Percentiles rank a stretch among this genome's conserved stretches.
These are phyloP conservation scores for Myiagra hebetior DNA, from an alignment of 2,113 vertebrate genomes.

Conservation along the genomic window DNA sequence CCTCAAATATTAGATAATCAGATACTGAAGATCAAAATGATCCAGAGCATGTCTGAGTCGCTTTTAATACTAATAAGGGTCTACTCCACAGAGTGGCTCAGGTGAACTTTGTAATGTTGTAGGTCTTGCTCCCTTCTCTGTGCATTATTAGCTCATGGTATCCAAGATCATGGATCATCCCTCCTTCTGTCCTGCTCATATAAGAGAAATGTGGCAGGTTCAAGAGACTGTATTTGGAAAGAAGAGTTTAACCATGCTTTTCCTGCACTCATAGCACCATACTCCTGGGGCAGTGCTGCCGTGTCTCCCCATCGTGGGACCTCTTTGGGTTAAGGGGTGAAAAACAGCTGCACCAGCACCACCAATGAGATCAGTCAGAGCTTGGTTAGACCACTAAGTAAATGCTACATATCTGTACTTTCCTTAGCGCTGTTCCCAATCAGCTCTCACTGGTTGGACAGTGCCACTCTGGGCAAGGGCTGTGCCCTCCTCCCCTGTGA, in stretches of 20 bases:
- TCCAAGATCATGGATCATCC: background rate
- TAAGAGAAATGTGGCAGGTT: background rate
- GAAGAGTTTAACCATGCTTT: background rate
- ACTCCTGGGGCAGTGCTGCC: background rate
- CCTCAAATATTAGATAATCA: slow-evolving; percentile 12
- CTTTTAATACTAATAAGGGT: background rate
- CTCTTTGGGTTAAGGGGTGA: background rate
- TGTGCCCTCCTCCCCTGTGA: background rate
- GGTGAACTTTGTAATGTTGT: background rate
- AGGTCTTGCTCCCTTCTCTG: background rate
- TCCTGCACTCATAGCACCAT: fast-evolving
- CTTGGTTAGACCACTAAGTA: background rate
- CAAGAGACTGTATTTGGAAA: background rate
- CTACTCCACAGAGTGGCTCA: background rate
- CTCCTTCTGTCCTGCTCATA: background rate
- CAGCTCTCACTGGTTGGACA: background rate
- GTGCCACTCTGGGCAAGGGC: background rate
- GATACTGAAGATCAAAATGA: slow-evolving; percentile 28
- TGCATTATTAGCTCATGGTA: background rate
- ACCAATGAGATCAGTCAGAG: background rate
- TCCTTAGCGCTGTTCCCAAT: background rate
- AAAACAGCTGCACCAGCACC: background rate
- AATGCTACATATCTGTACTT: background rate
- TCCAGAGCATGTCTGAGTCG: background rate
- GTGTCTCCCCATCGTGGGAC: fast-evolving